phyloP scores from a whole-genome alignment of 2,888 invertebrate genomes.

The Orchestes rusci region DNA sequence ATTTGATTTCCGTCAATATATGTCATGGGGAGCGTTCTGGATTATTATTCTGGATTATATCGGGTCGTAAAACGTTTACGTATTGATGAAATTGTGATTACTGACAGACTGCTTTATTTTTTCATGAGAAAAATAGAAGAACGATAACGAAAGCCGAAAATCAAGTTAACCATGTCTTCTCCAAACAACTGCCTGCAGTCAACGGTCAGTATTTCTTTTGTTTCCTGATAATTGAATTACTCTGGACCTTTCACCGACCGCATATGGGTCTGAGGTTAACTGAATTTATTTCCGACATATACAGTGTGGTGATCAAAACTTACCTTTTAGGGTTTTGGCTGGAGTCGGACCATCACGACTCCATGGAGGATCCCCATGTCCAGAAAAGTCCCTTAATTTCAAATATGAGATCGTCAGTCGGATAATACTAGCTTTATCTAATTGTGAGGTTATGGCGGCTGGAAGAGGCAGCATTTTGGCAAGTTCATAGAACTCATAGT shows the following conservation, averaged over 20 bases:
- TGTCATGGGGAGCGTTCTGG: slow-evolving; percentile 26
- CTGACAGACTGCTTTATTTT: no score
- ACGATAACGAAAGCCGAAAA: no score
- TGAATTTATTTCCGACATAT: slow-evolving; percentile 17
- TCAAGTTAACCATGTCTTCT: slow-evolving; percentile 18
- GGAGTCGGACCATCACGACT: slow-evolving; percentile 69
- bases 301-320: no score
- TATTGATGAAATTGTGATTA: no score
- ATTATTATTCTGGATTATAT: no score
- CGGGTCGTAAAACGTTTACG: no score
- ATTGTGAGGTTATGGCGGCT: slow-evolving; percentile 86
- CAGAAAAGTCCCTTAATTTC: slow-evolving; percentile 89
- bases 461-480: slow-evolving; percentile 90
- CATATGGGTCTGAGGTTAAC: slow-evolving; percentile 18
- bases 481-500: slow-evolving; percentile 93
- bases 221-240: slow-evolving; percentile 41
- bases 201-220: slow-evolving; percentile 41
- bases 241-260: slow-evolving; percentile 19
- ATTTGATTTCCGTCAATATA: slow-evolving; percentile 18
- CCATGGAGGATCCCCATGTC: slow-evolving; percentile 96
- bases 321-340: slow-evolving; percentile 78
- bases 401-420: slow-evolving; percentile 93
- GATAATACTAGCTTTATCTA: slow-evolving; percentile 95
- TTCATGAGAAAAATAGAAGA: no score
- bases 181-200: slow-evolving; percentile 31